Conservation (phyloP, 2,113 vertebrate genomes). For the Emydura subglobosa region DNA sequence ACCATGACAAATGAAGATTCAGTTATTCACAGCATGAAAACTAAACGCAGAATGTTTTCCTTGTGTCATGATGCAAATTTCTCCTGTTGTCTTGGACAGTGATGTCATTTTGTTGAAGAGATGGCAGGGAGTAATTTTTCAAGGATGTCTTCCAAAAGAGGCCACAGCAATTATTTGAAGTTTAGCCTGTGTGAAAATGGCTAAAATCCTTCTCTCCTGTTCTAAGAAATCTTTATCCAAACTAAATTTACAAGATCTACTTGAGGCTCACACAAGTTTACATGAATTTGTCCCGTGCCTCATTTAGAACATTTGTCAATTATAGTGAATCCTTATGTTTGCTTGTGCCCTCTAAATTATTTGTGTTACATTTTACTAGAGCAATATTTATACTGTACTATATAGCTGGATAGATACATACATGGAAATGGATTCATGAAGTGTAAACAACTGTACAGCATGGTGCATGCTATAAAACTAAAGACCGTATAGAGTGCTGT, state of each 20-base stretch:
- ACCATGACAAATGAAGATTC: not conserved
- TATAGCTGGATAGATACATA: not conserved
- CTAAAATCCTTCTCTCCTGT: not conserved
- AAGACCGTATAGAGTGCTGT: slow-evolving; percentile 5
- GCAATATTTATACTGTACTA: not conserved
- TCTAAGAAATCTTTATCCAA: not conserved
- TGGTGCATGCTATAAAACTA: not conserved
- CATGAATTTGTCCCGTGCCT: not conserved
- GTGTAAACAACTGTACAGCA: not conserved
- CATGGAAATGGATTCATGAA: not conserved
- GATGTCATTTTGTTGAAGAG: not conserved
- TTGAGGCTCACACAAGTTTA: not conserved
- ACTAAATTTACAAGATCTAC: not conserved
- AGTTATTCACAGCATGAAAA: not conserved
- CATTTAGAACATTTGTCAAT: not conserved
- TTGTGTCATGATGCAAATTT: not conserved
- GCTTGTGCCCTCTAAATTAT: not conserved
- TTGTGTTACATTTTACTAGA: not conserved
- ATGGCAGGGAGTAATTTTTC: not conserved
- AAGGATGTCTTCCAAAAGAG: not conserved
- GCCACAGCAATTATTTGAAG: not conserved
- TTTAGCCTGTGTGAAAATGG: not conserved
- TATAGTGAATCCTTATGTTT: not conserved
- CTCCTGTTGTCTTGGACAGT: not conserved
- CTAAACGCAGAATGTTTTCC: not conserved